A percentile compares a stretch with the other conserved stretches of the same genome.
These are phyloP conservation scores for Coenonympha glycerion DNA, from an alignment of 2,888 invertebrate genomes.

Conservation along the genomic window DNA sequence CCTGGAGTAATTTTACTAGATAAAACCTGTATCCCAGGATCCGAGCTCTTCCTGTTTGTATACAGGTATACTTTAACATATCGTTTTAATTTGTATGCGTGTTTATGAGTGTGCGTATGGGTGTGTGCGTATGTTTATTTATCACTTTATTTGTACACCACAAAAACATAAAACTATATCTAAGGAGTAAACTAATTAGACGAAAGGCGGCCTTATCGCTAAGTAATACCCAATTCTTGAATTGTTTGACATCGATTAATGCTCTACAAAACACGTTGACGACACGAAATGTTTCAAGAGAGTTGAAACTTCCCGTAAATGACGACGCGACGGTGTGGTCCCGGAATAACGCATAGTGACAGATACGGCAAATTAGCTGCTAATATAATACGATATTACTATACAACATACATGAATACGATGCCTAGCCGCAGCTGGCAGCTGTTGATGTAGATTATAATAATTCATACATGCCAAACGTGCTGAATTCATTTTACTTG, in stretches of 20 bases:
- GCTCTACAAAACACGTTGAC: background rate
- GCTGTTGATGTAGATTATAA: conserved; percentile 18
- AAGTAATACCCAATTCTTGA: too few species aligned
- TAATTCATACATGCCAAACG: conserved; percentile 9
- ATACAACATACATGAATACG: conserved; percentile 6
- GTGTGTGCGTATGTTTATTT: too few species aligned
- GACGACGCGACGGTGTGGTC: background rate
- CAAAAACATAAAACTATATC: too few species aligned
- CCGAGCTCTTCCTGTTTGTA: too few species aligned
- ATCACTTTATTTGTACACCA: too few species aligned
- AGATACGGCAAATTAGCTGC: conserved; percentile 6
- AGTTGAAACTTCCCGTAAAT: background rate
- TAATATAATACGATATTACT: conserved; percentile 5
- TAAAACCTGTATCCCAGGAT: too few species aligned
- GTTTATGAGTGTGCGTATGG: too few species aligned
- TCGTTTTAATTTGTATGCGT: too few species aligned
- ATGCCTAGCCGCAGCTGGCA: conserved; percentile 1
- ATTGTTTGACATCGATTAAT: background rate
- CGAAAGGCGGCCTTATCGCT: too few species aligned
- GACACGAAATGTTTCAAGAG: background rate
- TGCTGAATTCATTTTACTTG: background rate
- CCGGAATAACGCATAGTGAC: conserved; percentile 1
- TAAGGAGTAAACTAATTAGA: too few species aligned
- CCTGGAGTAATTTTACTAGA: too few species aligned
- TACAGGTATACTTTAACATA: too few species aligned